A percentile compares a stretch with the other conserved stretches of the same genome.
These are phyloP conservation scores for Crepidodera aurea DNA, from an alignment of 2,888 invertebrate genomes.

Conservation along the genomic window DNA sequence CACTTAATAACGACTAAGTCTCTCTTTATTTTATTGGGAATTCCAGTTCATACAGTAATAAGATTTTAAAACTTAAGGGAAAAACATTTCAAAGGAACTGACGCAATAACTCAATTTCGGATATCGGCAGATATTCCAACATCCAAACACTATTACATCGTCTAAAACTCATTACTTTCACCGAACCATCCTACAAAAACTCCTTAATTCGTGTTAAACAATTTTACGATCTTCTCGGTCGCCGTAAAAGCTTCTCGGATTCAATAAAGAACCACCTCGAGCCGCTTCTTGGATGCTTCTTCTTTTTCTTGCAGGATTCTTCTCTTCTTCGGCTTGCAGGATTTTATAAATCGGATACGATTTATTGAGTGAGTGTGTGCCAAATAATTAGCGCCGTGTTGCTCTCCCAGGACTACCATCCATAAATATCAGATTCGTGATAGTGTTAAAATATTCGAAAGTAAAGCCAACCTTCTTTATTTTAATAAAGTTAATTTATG, in stretches of 20 bases:
- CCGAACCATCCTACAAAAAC: constrained; percentile 1
- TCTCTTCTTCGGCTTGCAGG: neutral
- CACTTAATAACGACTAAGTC: no score
- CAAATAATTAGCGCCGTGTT: constrained; percentile 31
- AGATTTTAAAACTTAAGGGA: no score
- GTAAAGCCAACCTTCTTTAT: neutral
- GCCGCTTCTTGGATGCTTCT: neutral
- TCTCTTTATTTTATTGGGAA: no score
- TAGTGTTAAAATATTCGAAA: neutral
- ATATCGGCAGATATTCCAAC: no score
- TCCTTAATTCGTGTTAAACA: constrained; percentile 11
- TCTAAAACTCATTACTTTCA: neutral
- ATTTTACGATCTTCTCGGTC: neutral
- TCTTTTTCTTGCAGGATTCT: neutral
- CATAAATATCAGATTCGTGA: neutral
- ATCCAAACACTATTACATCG: neutral
- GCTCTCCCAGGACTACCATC: constrained; percentile 11
- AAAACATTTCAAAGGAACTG: no score
- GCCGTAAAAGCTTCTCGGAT: constrained; percentile 5
- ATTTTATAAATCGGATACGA: constrained; percentile 7
- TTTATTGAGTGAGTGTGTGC: constrained; percentile 20
- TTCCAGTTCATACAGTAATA: no score
- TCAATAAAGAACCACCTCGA: constrained; percentile 9
- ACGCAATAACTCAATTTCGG: no score
- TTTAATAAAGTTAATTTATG: neutral